Conservation (phyloP, 2,113 vertebrate species). For the Pseudopipra pipra region DNA sequence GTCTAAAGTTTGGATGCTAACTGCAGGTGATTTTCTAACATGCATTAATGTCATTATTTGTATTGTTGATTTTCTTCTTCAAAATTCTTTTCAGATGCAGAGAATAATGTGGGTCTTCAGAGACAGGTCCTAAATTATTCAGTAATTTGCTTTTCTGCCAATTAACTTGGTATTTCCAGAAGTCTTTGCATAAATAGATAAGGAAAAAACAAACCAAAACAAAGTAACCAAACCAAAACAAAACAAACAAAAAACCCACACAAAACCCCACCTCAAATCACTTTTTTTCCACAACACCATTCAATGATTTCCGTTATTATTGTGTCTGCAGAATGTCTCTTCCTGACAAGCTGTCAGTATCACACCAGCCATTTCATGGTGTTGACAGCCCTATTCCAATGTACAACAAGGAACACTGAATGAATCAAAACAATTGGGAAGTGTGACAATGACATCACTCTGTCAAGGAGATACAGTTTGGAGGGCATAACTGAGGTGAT, state of each 20-base stretch:
- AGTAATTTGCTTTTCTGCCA: neutral
- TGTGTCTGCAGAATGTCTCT: neutral
- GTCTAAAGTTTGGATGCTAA: neutral
- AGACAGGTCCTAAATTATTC: neutral
- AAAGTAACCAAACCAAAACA: neutral
- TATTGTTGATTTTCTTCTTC: neutral
- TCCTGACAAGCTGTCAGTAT: neutral
- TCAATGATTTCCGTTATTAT: neutral
- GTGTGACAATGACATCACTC: neutral
- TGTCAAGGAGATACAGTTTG: neutral
- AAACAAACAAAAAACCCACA: neutral
- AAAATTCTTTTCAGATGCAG: neutral
- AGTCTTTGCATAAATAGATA: neutral
- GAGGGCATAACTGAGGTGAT: neutral
- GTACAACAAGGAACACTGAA: neutral
- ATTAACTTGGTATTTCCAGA: neutral
- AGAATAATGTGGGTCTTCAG: neutral
- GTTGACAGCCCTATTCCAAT: neutral
- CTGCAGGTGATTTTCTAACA: rapidly evolving
- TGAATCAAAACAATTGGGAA: conserved; percentile 17
- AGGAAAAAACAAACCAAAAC: neutral
- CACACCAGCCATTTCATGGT: neutral
- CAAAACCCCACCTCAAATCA: neutral
- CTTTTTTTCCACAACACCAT: neutral
- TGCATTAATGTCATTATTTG: neutral